A percentile compares a stretch with the other conserved stretches of the same genome.
Conservation (phyloP, 2,113 vertebrate species). For the Sturnus vulgaris region DNA sequence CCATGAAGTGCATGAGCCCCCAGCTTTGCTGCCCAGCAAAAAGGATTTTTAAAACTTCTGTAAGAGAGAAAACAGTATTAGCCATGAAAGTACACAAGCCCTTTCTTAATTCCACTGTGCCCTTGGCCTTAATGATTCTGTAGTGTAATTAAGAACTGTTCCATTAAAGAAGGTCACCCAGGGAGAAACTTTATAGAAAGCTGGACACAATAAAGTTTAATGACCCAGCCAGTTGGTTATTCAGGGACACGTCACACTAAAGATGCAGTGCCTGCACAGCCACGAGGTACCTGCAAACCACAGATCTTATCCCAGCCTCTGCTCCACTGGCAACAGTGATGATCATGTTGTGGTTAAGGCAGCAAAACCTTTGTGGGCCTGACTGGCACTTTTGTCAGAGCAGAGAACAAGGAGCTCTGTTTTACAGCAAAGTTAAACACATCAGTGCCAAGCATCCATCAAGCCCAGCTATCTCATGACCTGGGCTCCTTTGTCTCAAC, state of each 20-base stretch:
- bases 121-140: background rate
- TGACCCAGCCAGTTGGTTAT: background rate
- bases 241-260: background rate
- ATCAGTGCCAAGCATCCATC: background rate
- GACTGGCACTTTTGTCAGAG: background rate
- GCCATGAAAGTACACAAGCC: background rate
- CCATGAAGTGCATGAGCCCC: background rate
- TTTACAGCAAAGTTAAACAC: background rate
- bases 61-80: background rate
- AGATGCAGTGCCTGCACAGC: background rate
- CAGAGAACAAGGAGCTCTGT: background rate
- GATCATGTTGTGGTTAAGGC: background rate
- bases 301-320: background rate
- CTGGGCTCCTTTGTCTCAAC: background rate
- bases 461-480: background rate
- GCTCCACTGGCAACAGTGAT: background rate
- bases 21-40: background rate
- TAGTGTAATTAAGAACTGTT: background rate
- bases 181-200: background rate
- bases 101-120: background rate
- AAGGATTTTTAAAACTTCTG: background rate
- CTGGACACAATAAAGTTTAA: background rate
- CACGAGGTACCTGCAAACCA: background rate
- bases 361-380: background rate
- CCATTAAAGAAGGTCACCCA: background rate